Conservation (phyloP, 2,113 vertebrate species). For the Rattus norvegicus region GRCr8 NC_086025.1:28988001-28988500, state of each 20-base stretch:
- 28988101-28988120: constrained; percentile 69
- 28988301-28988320: constrained; percentile 26
- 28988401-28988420: constrained; percentile 47
- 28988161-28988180: constrained; percentile 63
- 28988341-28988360: constrained; percentile 40
- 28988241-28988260: neutral
- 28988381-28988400: constrained; percentile 56
- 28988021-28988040: neutral
- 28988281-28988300: constrained; percentile 26
- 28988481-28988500: constrained; percentile 63
- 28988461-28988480: constrained; percentile 70
- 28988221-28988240: neutral
- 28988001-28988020: constrained; percentile 49
- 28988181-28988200: constrained; percentile 59
- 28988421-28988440: constrained; percentile 71
- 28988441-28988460: constrained; percentile 51
- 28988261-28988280: neutral
- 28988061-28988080: neutral
- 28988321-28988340: constrained; percentile 30
- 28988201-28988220: constrained; percentile 59
- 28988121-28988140: constrained; percentile 76
- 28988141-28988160: constrained; percentile 58
- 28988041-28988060: constrained; percentile 29
- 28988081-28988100: constrained; percentile 63
- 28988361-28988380: neutral